phyloP scores from a whole-genome alignment of 2,113 vertebrate species.

The Rhabdornis inornatus region DNA sequence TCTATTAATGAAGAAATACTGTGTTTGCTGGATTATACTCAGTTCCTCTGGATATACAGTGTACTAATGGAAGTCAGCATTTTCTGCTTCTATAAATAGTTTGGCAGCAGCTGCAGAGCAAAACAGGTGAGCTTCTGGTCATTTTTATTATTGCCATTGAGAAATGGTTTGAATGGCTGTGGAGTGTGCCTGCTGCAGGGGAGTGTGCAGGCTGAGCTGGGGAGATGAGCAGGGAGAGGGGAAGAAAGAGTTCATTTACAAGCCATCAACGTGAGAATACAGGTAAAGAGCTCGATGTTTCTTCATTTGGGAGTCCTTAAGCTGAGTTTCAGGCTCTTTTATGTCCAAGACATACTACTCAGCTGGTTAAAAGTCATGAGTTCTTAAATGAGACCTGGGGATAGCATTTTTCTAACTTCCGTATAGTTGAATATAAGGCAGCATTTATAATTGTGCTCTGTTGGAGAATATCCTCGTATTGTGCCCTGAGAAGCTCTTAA shows the following conservation, averaged over 20 bases:
- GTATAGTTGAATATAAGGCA: neutral
- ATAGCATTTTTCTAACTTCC: neutral
- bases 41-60: neutral
- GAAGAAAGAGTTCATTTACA: neutral
- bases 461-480: neutral
- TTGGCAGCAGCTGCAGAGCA: neutral
- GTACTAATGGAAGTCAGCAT: neutral
- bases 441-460: neutral
- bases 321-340: neutral
- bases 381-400: neutral
- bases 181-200: neutral
- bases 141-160: slow-evolving; percentile 19
- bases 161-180: neutral
- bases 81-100: slow-evolving; percentile 43
- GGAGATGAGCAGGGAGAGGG: neutral
- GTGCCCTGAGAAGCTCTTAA: neutral
- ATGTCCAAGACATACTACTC: neutral
- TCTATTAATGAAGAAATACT: neutral
- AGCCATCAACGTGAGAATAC: neutral
- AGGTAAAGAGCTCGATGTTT: neutral
- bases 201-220: neutral
- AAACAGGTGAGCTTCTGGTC: neutral
- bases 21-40: neutral
- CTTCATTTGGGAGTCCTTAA: neutral
- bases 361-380: neutral